Evolutionary conservation across 2,888 invertebrate genomes (phyloP), one percentile per base, ranked within the genome.

Genomic region (Macrosiphum euphorbiae): DNA sequence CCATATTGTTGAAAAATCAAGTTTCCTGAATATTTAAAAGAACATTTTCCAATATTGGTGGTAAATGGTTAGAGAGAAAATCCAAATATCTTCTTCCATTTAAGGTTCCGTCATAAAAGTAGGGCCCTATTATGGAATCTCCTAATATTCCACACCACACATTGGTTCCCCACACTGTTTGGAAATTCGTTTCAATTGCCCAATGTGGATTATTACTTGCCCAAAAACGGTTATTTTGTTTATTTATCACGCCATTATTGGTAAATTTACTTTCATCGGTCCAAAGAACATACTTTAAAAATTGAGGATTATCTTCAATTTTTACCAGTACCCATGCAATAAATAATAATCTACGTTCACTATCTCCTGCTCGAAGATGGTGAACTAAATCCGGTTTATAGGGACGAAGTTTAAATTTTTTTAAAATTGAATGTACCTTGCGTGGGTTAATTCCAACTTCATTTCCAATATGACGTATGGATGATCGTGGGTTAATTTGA

Each of bases 331-430:
- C 16, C 67, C n/a, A 67, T n/a, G 67, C 67, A n/a, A 67, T 67
- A n/a, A 67, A 67, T n/a, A 67, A 67, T 67, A n/a, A n/a, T 67
- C 67, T 67, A 67, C 67, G 67, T 67, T 67, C n/a, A 67, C 11
- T 67, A 67, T 67, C 67, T 67, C 67, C 67, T 3, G n/a, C 67
- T 67, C n/a, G 67, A n/a, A n/a, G 28, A 67, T n/a, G 67, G 67
- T 67, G 67, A 11, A 67, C 67, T 67, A 67, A 67, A 67, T 67
- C 67, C n/a, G n/a, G 13, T 67, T 67, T 67, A n/a, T 67, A 67
- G n/a, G n/a, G 67, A 4, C n/a, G 78, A 35, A 78, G 5, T 16
- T 35, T 16, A 35, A 78, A 8, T 78, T 78, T 78, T 78, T 78
- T 78, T 35, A 35, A n/a, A 78, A 78, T 78, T 35, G 16, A n/a